Evolutionary conservation across 2,113 vertebrate species (phyloP).

Genomic region (Actenoides hombroni): DNA sequence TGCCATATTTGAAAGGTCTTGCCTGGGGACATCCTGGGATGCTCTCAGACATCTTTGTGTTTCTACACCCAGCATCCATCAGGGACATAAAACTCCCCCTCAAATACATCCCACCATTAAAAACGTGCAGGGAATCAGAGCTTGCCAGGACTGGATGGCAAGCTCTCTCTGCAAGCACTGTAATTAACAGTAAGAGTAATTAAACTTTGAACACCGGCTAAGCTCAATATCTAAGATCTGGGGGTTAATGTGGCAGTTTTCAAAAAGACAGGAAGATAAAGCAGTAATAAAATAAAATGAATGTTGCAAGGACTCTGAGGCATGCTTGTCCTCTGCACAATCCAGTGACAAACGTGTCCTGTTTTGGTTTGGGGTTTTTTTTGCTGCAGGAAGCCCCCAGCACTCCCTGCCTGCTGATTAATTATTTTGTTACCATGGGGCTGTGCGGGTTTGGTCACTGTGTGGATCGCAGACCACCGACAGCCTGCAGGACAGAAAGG

Average conservation of each 20-base stretch:
- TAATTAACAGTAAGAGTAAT: conserved; percentile 19
- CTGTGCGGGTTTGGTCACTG: background rate
- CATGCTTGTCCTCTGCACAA: background rate
- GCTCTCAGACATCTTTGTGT: background rate
- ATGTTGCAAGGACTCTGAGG: background rate
- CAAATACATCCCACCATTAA: background rate
- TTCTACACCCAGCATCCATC: background rate
- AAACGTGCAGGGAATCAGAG: background rate
- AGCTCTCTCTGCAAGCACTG: background rate
- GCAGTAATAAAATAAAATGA: conserved; percentile 4
- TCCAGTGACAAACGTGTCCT: background rate
- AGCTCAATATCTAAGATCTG: background rate
- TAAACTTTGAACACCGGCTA: background rate
- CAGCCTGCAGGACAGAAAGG: background rate
- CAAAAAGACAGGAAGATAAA: conserved; percentile 41
- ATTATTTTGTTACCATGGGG: background rate
- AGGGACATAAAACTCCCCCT: background rate
- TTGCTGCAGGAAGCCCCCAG: background rate
- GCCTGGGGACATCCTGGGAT: background rate
- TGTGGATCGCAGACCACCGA: background rate
- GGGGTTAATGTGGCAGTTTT: conserved; percentile 25
- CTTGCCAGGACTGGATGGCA: background rate
- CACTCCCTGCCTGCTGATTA: background rate
- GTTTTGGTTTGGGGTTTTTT: background rate
- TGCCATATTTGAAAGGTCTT: background rate